Percentiles rank a stretch among this genome's conserved stretches.
phyloP scores from a whole-genome alignment of 1,140 invertebrate genomes.

The Wasmannia auropunctata region DNA sequence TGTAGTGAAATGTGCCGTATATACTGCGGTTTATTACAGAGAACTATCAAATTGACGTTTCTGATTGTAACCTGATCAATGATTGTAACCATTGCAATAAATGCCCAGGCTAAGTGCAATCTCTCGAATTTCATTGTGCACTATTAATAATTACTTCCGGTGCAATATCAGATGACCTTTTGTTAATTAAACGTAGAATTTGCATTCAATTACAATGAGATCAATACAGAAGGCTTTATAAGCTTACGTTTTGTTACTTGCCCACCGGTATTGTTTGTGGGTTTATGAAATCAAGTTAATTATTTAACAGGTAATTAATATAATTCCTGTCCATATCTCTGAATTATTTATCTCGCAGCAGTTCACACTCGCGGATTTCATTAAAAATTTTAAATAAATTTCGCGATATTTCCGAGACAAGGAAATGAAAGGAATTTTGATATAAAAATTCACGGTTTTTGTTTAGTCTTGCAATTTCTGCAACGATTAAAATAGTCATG shows the following conservation, averaged over 20 bases:
- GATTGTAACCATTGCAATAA: constrained; percentile 26
- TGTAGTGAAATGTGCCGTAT: not conserved
- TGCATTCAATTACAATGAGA: not conserved
- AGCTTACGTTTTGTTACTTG: constrained; percentile 33
- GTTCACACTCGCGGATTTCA: not conserved
- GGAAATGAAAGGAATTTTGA: not conserved
- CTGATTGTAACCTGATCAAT: not conserved
- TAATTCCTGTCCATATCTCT: not conserved
- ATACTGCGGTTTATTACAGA: not conserved
- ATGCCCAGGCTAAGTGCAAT: not conserved
- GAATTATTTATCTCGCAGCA: not conserved
- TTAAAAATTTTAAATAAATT: not conserved
- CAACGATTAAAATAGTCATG: not conserved
- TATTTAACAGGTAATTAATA: constrained; percentile 22
- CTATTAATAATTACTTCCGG: constrained; percentile 66
- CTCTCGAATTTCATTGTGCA: constrained; percentile 33
- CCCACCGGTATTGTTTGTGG: not conserved
- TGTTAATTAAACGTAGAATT: constrained; percentile 45
- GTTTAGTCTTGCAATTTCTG: not conserved
- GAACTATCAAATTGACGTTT: constrained; percentile 12
- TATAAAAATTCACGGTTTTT: not conserved
- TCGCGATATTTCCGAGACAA: not conserved
- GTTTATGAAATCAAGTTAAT: constrained; percentile 20
- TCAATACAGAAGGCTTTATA: constrained; percentile 4
- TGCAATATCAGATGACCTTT: constrained; percentile 4